Evolutionary conservation across 2,113 vertebrate species (phyloP).

Genomic region (Cryptotis parvus): DNA sequence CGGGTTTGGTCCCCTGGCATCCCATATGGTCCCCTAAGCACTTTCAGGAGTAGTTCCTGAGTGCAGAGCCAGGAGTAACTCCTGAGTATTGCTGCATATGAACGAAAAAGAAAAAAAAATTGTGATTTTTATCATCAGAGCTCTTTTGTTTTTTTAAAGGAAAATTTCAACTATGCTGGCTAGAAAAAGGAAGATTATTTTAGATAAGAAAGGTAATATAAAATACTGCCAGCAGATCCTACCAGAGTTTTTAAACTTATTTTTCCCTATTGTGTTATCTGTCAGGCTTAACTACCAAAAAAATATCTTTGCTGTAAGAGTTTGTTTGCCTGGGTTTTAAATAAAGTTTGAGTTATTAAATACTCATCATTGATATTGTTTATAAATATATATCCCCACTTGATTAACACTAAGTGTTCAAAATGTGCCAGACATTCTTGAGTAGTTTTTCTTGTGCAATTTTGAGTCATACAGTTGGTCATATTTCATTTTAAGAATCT

Average conservation of each 20-base stretch:
- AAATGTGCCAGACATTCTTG: constrained; percentile 21
- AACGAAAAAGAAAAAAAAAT: too few species aligned
- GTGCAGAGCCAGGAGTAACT: too few species aligned
- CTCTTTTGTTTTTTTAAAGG: constrained; percentile 2
- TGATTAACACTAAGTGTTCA: constrained; percentile 51
- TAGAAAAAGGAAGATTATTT: constrained; percentile 45
- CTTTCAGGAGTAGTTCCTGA: too few species aligned
- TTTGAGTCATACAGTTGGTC: constrained; percentile 37
- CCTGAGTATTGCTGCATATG: too few species aligned
- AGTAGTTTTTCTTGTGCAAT: constrained; percentile 13
- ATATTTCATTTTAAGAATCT: constrained; percentile 53
- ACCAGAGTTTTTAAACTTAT: constrained; percentile 33
- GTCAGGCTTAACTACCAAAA: background rate
- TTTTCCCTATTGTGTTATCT: background rate
- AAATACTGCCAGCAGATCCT: background rate
- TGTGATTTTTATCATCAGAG: constrained; percentile 14
- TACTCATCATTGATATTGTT: constrained; percentile 36
- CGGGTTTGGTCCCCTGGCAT: too few species aligned
- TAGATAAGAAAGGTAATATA: constrained; percentile 21
- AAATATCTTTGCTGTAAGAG: constrained; percentile 18
- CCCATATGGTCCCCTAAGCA: too few species aligned
- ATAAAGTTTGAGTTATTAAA: constrained; percentile 55
- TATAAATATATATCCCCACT: constrained; percentile 51
- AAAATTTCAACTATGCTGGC: background rate
- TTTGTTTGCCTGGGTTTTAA: constrained; percentile 40